Conservation (phyloP, 2,888 invertebrate genomes). For the Caradrina clavipalpis region DNA sequence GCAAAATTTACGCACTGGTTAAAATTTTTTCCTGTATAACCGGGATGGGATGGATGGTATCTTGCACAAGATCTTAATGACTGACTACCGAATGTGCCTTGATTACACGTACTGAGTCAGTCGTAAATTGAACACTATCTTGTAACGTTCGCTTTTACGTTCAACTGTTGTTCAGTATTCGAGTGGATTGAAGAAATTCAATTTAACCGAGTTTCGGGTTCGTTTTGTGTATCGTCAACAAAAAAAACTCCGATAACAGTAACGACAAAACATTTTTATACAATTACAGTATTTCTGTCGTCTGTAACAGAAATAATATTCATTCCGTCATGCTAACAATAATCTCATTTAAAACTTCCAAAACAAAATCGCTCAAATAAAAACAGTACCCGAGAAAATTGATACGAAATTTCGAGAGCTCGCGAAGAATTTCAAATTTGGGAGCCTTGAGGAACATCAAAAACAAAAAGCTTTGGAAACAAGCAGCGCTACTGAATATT, state of each 20-base stretch:
- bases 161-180: neutral
- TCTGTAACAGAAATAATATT: constrained; percentile 10
- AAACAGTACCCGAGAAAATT: constrained; percentile 55
- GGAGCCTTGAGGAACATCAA: constrained; percentile 67
- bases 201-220: neutral
- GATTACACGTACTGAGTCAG: neutral
- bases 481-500: constrained; percentile 83
- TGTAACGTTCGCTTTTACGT: neutral
- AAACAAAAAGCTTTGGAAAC: constrained; percentile 74
- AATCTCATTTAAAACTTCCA: constrained; percentile 49
- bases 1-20: no score
- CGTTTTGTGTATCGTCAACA: constrained; percentile 3
- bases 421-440: constrained; percentile 63
- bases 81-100: neutral
- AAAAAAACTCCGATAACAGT: neutral
- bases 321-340: constrained; percentile 40
- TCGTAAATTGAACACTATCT: neutral
- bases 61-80: neutral
- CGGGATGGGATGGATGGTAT: no score
- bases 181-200: neutral
- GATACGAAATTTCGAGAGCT: constrained; percentile 58
- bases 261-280: neutral
- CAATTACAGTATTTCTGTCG: constrained; percentile 6
- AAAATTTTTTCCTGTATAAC: no score
- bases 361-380: constrained; percentile 55